Base-by-base conservation (phyloP, 2,113 vertebrate species). In the Anhinga anhinga region DNA sequence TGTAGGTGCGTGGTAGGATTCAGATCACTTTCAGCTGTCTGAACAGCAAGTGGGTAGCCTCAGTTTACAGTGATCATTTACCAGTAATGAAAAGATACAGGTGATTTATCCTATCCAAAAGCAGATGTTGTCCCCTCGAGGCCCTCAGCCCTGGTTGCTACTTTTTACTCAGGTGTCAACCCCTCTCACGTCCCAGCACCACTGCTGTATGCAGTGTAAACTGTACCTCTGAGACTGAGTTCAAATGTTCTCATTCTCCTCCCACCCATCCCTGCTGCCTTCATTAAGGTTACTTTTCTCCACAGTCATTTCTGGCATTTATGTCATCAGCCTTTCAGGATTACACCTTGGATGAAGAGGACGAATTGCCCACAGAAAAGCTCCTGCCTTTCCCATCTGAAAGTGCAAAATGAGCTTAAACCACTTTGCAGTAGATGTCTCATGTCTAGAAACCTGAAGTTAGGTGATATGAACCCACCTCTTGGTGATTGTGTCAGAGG, bases 351-450 rank as follows among this genome's bases (percentile, higher is more conserved):
- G 55, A 42, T 22, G 18, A 62, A 34, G 27, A 78, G 11, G 50
- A 49, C 25, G 12, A 76, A 42, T 42, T 22, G 17, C 32, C 13
- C 23, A 29, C 0, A 8, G 88, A 72, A 76, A 76, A 67, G 10
- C 36, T 84, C 30, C 20, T 20, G 45, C n/a, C 58, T 80, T 83
- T 88, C 8, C 18, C 7, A 34, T 36, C 49, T 56, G 25, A 5
- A 65, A 52, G 29, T 17, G 71, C 13, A 70, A 69, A 69, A 36
- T 15, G 72, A 81, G 23, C 27, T 83, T 65, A n/a, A 93, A 56
- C 20, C 3, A 0, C 19, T 53, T 21, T 0, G 4, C 70, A 71
- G 30, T 15, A 83, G 34, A 17, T 6, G 22, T 11, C 14, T 71
- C 2, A 1, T 3, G 6, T 32, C n/a, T 76, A 38, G 34, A 65